Conservation (phyloP, 1,140 invertebrate species). For the Danaus melanippus region DNA sequence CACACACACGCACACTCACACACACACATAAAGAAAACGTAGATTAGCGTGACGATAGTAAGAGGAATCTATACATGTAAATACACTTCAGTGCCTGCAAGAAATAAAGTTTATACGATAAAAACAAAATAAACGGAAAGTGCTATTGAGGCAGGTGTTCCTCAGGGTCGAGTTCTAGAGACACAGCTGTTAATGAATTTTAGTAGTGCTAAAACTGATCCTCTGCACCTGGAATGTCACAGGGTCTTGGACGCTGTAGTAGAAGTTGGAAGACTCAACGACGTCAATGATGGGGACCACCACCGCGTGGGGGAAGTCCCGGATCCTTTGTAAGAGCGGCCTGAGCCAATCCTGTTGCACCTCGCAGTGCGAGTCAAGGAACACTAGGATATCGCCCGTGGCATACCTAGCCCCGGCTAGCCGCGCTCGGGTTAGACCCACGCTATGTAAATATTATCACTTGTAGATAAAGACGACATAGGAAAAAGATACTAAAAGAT, state of each 20-base stretch:
- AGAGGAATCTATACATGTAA: too few relatives aligned
- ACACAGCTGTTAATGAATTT: conserved; percentile 6
- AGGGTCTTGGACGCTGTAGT: conserved; percentile 72
- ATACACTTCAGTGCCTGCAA: too few relatives aligned
- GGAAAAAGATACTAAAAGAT: background rate
- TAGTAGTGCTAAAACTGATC: conserved; percentile 5
- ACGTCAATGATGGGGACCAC: conserved; percentile 95
- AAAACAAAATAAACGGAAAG: too few relatives aligned
- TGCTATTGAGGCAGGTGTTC: background rate
- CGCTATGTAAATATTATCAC: conserved; percentile 25
- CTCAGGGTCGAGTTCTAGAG: conserved; percentile 2
- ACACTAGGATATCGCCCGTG: conserved; percentile 87
- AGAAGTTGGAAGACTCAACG: conserved; percentile 76
- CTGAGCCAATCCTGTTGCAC: conserved; percentile 87
- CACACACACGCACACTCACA: too few relatives aligned
- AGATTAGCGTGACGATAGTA: too few relatives aligned
- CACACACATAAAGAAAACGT: too few relatives aligned
- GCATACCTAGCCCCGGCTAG: conserved; percentile 80
- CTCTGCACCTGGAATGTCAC: conserved; percentile 82
- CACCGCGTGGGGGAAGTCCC: conserved; percentile 83
- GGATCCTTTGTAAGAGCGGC: conserved; percentile 88
- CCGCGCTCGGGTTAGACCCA: conserved; percentile 57
- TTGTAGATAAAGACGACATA: background rate
- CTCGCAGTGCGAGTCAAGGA: conserved; percentile 96
- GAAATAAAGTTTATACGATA: too few relatives aligned